These are phyloP conservation scores for Hyles euphorbiae DNA, from an alignment of 1,140 invertebrate genomes.

Conservation along the genomic window DNA sequence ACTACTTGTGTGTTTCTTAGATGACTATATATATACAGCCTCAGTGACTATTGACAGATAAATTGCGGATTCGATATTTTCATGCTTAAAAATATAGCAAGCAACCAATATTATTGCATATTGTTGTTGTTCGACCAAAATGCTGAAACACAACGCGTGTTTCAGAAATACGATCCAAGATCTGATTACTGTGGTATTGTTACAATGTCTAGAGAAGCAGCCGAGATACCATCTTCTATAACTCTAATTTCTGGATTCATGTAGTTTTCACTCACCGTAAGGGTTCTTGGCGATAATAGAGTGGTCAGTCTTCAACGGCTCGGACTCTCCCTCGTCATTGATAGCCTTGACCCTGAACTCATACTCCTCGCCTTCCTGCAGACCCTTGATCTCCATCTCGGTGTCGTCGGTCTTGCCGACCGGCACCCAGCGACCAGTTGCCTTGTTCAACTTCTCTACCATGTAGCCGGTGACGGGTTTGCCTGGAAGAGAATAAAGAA, in stretches of 20 bases:
- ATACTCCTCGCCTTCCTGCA: slow-evolving; percentile 96
- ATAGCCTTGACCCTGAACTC: slow-evolving; percentile 98
- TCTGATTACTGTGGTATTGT: no score
- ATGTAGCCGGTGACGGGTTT: slow-evolving; percentile 96
- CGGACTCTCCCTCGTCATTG: slow-evolving; percentile 98
- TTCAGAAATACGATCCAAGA: no score
- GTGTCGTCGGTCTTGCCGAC: slow-evolving; percentile 91
- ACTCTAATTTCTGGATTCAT: background rate
- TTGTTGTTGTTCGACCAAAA: no score
- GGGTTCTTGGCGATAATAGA: slow-evolving; percentile 95
- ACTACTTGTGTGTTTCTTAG: no score
- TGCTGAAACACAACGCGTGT: no score
- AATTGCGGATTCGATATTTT: no score
- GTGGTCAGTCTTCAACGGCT: slow-evolving; percentile 92
- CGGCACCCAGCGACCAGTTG: slow-evolving; percentile 95
- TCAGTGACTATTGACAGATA: no score
- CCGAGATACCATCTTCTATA: no score
- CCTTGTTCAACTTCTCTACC: slow-evolving; percentile 96
- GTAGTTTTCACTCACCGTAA: slow-evolving; percentile 80
- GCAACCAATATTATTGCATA: no score
- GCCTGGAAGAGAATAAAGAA: slow-evolving; percentile 27
- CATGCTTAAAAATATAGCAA: no score
- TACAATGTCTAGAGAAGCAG: no score
- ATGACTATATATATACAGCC: no score
- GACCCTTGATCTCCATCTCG: slow-evolving; percentile 93